Base-by-base conservation (phyloP, 2,797 vertebrate species). In the Rhinatrema bivittatum region DNA sequence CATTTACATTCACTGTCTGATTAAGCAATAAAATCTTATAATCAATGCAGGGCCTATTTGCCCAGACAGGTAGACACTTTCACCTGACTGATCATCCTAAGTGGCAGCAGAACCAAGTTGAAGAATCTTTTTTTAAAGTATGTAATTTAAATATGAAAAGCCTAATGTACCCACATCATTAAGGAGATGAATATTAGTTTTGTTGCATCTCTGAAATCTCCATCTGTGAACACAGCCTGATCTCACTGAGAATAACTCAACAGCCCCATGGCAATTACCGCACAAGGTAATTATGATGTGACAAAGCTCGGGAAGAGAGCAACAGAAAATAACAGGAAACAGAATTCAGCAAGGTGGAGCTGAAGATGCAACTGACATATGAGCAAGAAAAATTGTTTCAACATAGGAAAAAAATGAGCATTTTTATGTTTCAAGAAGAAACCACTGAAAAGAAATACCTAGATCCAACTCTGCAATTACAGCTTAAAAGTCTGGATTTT, bases 181-280 rank as follows among this genome's bases (percentile, higher is more conserved):
- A 65, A 47, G 46, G 46, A 42, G 59, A 49, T 19, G 39, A 2
- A 0, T 4, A 4, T 53, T 46, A 51, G 49, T 3, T 3, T n/a
- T 42, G 44, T 52, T 55, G 41, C 41, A 36, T 25, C 39, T 37
- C 43, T 16, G 28, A 61, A 32, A 32, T 25, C 36, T 56, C 44
- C 1, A 1, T 33, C 7, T 7, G n/a, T 7, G 26, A 56, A 40
- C 1, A 0, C 42, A 53, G 46, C 31, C 47, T 53, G 46, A 52
- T 59, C 43, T 62, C 35, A 50, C 65, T 50, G 60, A 52, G 53
- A 66, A 70, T 56, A 58, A 42, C 41, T 56, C 39, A 45, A 24
- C 32, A 16, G 59, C 54, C 63, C 32, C 3, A 10, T 11, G 27
- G 43, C 49, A 66, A 66, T 64, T 55, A 51, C n/a, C n/a, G n/a